Percentiles rank a stretch among this genome's conserved stretches.
phyloP scores from a whole-genome alignment of 2,113 vertebrate genomes.

The Haemorhous mexicanus region DNA sequence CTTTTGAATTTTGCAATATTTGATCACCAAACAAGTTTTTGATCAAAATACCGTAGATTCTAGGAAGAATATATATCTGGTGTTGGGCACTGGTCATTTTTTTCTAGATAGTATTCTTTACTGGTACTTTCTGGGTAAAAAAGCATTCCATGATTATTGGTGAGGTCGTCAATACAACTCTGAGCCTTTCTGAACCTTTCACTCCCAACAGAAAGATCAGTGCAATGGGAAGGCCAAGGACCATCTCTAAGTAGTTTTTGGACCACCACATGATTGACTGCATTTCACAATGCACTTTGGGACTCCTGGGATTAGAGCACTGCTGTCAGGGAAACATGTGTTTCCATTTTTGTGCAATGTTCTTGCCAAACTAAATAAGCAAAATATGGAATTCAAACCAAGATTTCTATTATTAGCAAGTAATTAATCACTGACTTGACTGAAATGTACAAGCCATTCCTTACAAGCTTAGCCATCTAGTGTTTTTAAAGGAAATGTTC shows the following conservation, averaged over 20 bases:
- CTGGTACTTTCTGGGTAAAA: neutral
- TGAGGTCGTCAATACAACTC: fast-evolving
- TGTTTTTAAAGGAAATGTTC: neutral
- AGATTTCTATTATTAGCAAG: neutral
- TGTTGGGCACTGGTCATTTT: neutral
- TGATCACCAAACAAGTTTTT: neutral
- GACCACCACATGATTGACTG: neutral
- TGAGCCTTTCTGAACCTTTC: neutral
- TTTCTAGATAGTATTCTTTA: neutral
- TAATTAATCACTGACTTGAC: neutral
- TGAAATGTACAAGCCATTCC: neutral
- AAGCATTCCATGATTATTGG: neutral
- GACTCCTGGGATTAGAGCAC: neutral
- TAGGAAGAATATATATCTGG: neutral
- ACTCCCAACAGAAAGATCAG: neutral
- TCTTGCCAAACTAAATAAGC: neutral
- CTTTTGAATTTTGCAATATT: neutral
- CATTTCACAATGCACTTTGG: neutral
- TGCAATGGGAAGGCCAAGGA: neutral
- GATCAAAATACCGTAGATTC: neutral
- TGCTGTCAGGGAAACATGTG: neutral
- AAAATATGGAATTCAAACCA: neutral
- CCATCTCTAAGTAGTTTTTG: neutral
- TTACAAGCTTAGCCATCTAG: neutral
- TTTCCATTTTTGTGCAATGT: neutral